Percentiles rank a stretch among this genome's conserved stretches.
Conservation (phyloP, 2,888 invertebrate species). For the Nycteola revayana region DNA sequence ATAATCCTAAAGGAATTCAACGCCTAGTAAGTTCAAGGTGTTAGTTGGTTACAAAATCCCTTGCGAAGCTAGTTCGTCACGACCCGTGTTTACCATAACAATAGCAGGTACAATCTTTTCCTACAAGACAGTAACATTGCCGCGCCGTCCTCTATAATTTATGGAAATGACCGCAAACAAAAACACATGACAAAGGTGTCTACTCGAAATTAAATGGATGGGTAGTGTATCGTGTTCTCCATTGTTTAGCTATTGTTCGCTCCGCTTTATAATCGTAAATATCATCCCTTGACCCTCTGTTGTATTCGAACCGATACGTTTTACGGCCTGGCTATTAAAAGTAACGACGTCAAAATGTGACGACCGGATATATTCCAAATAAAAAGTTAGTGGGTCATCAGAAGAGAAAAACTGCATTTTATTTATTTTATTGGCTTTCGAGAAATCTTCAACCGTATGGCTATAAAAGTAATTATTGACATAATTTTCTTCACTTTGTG, state of each 20-base stretch:
- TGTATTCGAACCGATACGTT: slow-evolving; percentile 27
- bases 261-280: slow-evolving; percentile 64
- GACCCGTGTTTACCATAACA: slow-evolving; percentile 72
- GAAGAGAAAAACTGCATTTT: too few relatives aligned
- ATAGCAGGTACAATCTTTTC: slow-evolving; percentile 64
- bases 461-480: too few relatives aligned
- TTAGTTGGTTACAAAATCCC: slow-evolving; percentile 58
- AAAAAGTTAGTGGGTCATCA: too few relatives aligned
- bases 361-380: slow-evolving; percentile 21
- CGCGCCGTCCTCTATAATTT: slow-evolving; percentile 72
- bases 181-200: slow-evolving; percentile 79
- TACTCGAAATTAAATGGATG: slow-evolving; percentile 79
- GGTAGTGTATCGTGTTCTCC: slow-evolving; percentile 64
- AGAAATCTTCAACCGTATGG: too few relatives aligned
- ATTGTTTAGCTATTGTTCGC: slow-evolving; percentile 69
- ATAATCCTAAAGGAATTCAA: neutral
- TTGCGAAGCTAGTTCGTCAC: slow-evolving; percentile 62
- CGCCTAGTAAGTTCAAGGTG: slow-evolving; percentile 15
- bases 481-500: slow-evolving; percentile 11
- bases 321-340: slow-evolving; percentile 35
- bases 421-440: too few relatives aligned
- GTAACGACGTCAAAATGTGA: slow-evolving; percentile 23
- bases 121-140: slow-evolving; percentile 45
- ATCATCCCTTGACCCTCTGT: slow-evolving; percentile 51
- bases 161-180: slow-evolving; percentile 79